These are phyloP conservation scores for Ophion ellenae DNA, from an alignment of 2,888 invertebrate genomes.

Conservation along the genomic window DNA sequence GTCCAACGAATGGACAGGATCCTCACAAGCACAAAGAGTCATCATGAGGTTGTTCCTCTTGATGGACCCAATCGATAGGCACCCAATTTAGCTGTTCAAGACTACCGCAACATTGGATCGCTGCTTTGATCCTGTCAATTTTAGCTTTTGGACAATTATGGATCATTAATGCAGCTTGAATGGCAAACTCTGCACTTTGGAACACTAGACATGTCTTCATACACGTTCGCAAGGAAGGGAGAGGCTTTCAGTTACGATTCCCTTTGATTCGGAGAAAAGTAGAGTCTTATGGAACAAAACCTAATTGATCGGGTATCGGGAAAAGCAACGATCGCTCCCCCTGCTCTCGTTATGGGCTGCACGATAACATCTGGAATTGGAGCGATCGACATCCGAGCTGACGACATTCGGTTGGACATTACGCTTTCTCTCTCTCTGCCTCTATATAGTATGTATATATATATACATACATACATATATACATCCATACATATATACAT, in stretches of 20 bases:
- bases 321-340: slow-evolving; percentile 24
- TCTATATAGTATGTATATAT: background rate
- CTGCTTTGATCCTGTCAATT: background rate
- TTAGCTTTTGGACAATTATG: background rate
- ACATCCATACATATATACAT: too few species aligned
- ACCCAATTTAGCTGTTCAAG: background rate
- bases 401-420: slow-evolving; percentile 45
- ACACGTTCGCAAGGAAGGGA: background rate
- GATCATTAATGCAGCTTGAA: too few species aligned
- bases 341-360: slow-evolving; percentile 33
- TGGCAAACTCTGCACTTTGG: too few species aligned
- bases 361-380: slow-evolving; percentile 40
- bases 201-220: background rate
- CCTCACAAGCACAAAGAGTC: too few species aligned
- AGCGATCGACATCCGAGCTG: slow-evolving; percentile 43
- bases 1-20: background rate
- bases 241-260: background rate
- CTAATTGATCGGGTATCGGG: slow-evolving; percentile 27
- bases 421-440: slow-evolving; percentile 19
- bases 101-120: background rate
- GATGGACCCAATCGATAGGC: too few species aligned
- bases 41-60: too few species aligned
- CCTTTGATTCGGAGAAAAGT: slow-evolving; percentile 1
- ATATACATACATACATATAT: too few species aligned
- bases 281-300: background rate